These are phyloP conservation scores for Pachyseris speciosa DNA, from an alignment of 64 coral and sea anemone species.

Conservation along the genomic window DNA sequence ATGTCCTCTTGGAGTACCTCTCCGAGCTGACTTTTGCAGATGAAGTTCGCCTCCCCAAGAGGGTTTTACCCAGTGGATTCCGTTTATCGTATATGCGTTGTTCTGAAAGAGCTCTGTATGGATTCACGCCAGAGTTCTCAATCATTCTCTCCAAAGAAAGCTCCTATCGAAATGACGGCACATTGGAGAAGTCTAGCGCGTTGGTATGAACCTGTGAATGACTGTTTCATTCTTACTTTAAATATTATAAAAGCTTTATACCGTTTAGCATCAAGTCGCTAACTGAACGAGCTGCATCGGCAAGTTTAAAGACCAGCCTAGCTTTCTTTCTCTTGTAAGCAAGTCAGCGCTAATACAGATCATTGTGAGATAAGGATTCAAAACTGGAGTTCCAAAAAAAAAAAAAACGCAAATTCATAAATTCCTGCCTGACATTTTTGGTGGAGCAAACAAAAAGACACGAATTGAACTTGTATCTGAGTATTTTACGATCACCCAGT, in stretches of 20 bases:
- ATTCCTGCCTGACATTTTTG: too few species aligned
- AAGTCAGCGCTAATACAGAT: too few species aligned
- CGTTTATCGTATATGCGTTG: not conserved
- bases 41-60: not conserved
- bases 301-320: too few species aligned
- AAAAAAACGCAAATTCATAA: too few species aligned
- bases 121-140: not conserved
- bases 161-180: not conserved
- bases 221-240: not conserved
- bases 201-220: not conserved
- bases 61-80: not conserved
- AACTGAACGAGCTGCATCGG: too few species aligned
- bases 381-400: too few species aligned
- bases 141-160: not conserved
- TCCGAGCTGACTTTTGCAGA: not conserved
- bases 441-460: too few species aligned
- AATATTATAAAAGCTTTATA: not conserved
- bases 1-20: not conserved
- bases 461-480: too few species aligned
- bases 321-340: too few species aligned
- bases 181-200: not conserved
- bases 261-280: not conserved
- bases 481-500: too few species aligned
- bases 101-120: not conserved
- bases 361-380: too few species aligned